Base-by-base conservation (phyloP, 2,888 invertebrate species). In the Plebejus argus region DNA sequence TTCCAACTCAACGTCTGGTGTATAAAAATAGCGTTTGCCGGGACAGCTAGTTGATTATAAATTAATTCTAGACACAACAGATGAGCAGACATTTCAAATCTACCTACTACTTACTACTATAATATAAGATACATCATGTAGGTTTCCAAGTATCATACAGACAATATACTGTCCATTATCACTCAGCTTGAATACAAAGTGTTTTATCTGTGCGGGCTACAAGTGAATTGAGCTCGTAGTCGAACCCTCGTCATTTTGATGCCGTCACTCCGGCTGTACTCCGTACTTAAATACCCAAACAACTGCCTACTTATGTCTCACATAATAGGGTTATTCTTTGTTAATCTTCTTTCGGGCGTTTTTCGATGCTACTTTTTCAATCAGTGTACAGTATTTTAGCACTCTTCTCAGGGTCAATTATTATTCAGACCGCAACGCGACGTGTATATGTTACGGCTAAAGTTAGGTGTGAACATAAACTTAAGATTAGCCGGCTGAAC, bases 171-270 rank as follows among this genome's bases (percentile, higher is more conserved):
- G 28, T 28, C 49, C 74, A 33, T 74, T 74, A 74, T 53, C 74
- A 49, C 49, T 74, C 39, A 74, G 39, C 75, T 70, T 33, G 75
- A 39, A 70, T 75, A 58, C 76, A 76, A 75, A 77, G 79, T 79
- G 83, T 81, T 82, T 80, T 78, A 79, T 80, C 77, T 79, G 78
- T 78, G 79, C 75, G 77, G 71, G 76, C 79, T 79, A 76, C 77
- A 61, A 72, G 80, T 81, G 78, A 79, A 77, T 72, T 72, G 72
- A 79, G 78, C 78, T 70, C 77, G 77, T 77, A 77, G 79, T 79
- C 76, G 49, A 77, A 89, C 88, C 88, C 88, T 88, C 85, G 86
- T 89, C 89, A 88, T 84, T 86, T 85, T 84, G 84, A 82, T 83
- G 82, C 82, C 70, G 79, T 77, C 79, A 78, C 70, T 78, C 76